These are phyloP conservation scores for Sminthurides aquaticus DNA, from an alignment of 2,888 invertebrate species.

Conservation along the genomic window DNA sequence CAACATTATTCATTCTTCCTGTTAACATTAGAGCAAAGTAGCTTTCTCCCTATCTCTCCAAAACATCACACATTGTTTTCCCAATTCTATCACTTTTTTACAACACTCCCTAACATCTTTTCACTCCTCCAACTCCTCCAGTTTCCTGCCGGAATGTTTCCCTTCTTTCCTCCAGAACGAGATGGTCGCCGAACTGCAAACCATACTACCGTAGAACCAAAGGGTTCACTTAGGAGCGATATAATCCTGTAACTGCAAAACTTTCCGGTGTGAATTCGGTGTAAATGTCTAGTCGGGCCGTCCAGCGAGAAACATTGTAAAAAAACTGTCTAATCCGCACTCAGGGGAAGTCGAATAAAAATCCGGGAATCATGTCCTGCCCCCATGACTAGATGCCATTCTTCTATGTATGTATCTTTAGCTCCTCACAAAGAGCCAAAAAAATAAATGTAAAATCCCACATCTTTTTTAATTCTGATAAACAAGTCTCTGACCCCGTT, in stretches of 20 bases:
- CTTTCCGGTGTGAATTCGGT: background rate
- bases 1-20: no score
- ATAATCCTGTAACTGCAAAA: background rate
- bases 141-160: no score
- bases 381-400: background rate
- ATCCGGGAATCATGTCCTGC: background rate
- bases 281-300: background rate
- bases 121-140: no score
- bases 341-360: background rate
- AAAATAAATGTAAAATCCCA: background rate
- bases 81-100: no score
- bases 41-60: no score
- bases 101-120: no score
- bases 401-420: background rate
- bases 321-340: background rate
- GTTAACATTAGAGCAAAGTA: no score
- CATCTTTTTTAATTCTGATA: conserved; percentile 16
- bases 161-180: no score
- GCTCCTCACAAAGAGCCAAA: background rate
- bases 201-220: no score
- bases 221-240: background rate
- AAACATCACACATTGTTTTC: no score
- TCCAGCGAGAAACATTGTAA: background rate
- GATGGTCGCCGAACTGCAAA: no score
- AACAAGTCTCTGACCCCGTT: conserved; percentile 30